phyloP scores from a whole-genome alignment of 2,888 invertebrate genomes.

The Mythimna albipuncta region DNA sequence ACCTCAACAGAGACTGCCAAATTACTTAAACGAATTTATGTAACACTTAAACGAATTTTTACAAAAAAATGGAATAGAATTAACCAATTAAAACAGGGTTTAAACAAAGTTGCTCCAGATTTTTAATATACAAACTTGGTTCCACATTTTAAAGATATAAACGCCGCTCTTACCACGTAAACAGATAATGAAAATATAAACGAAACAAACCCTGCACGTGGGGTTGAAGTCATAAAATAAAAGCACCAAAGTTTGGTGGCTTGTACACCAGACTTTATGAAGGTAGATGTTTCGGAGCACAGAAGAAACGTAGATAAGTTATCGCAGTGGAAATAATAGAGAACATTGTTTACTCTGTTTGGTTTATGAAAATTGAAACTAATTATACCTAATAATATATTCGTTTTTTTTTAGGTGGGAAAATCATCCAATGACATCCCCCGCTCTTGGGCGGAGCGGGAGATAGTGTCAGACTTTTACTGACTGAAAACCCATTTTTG shows the following conservation, averaged over 20 bases:
- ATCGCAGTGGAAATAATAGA: neutral
- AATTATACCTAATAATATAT: no score
- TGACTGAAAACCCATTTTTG: no score
- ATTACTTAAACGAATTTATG: neutral
- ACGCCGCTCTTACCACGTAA: neutral
- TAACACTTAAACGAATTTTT: neutral
- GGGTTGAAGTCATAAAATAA: conserved; percentile 35
- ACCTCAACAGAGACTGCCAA: neutral
- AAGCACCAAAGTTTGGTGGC: conserved; percentile 29
- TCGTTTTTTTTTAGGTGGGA: no score
- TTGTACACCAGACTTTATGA: conserved; percentile 33
- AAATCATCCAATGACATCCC: no score
- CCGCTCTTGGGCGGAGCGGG: no score
- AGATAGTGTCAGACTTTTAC: no score
- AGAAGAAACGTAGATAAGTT: neutral
- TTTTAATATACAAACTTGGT: neutral
- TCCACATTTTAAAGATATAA: neutral
- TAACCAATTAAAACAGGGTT: neutral
- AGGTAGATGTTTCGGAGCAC: conserved; percentile 11
- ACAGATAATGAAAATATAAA: conserved; percentile 38
- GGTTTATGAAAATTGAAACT: neutral
- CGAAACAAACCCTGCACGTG: conserved; percentile 22
- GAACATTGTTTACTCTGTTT: neutral
- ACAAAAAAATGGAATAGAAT: neutral
- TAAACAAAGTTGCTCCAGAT: neutral